A percentile compares a stretch with the other conserved stretches of the same genome.
Evolutionary conservation across 2,797 vertebrate species (phyloP).

Genomic region (Ceyx erithaca): DNA sequence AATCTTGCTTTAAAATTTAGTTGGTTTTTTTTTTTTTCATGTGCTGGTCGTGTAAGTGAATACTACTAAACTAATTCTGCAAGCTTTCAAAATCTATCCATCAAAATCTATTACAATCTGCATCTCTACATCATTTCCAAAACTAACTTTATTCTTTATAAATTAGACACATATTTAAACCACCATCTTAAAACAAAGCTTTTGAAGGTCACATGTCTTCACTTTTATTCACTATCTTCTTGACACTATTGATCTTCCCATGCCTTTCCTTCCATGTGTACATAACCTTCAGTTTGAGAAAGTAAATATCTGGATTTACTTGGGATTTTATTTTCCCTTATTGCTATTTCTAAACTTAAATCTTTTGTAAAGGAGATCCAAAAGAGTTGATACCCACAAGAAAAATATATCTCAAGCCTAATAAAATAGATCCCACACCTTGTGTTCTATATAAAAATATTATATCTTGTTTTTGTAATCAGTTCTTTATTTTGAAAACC

Average conservation of each 20-base stretch:
- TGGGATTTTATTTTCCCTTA: rapidly evolving
- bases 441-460: not conserved
- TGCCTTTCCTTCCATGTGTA: not conserved
- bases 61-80: not conserved
- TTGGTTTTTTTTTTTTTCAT: not conserved
- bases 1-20: not conserved
- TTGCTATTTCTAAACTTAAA: not conserved
- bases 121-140: not conserved
- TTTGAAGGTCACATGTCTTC: not conserved
- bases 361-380: not conserved
- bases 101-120: not conserved
- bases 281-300: not conserved
- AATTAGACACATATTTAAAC: not conserved
- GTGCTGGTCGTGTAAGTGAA: not conserved
- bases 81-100: not conserved
- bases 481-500: not conserved
- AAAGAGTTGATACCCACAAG: not conserved
- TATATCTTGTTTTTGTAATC: not conserved
- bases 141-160: not conserved
- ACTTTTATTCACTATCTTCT: not conserved
- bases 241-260: not conserved
- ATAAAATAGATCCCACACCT: not conserved
- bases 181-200: not conserved
- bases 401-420: not conserved
- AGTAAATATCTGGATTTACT: not conserved